Conservation (phyloP, 2,113 vertebrate genomes). For the Girardinichthys multiradiatus region DNA sequence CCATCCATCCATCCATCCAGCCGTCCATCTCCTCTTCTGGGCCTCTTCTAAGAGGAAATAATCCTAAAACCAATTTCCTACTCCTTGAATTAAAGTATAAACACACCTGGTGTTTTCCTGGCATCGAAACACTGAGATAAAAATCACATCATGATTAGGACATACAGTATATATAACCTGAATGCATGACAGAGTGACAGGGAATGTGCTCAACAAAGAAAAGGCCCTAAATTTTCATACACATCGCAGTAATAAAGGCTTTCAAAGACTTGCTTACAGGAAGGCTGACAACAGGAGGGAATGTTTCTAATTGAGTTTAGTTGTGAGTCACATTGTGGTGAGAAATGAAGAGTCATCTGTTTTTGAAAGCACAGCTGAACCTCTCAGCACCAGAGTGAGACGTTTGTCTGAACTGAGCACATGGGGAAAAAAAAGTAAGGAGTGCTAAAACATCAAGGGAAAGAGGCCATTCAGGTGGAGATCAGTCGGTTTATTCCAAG, state of each 20-base stretch:
- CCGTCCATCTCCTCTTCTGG: no score
- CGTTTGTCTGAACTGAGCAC: not conserved
- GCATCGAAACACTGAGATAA: no score
- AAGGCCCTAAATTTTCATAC: not conserved
- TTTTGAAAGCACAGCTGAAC: not conserved
- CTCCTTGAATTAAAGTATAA: no score
- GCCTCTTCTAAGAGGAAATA: no score
- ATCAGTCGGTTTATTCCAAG: not conserved
- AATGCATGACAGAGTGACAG: not conserved
- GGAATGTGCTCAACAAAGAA: not conserved
- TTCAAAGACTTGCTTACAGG: not conserved
- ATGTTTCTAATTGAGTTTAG: not conserved
- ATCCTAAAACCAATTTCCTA: no score
- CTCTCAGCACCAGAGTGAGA: not conserved
- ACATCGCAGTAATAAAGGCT: not conserved
- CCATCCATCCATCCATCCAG: no score
- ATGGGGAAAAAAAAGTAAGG: not conserved
- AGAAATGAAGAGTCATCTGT: not conserved
- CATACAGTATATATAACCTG: no score
- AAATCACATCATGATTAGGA: no score
- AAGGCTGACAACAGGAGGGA: not conserved
- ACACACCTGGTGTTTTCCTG: no score
- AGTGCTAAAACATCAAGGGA: not conserved
- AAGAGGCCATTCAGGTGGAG: not conserved
- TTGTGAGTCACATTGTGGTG: not conserved